Percentiles rank a stretch among this genome's conserved stretches.
Evolutionary conservation across 1,140 invertebrate genomes (phyloP).

Genomic region (Hydropsyche tenuis): DNA sequence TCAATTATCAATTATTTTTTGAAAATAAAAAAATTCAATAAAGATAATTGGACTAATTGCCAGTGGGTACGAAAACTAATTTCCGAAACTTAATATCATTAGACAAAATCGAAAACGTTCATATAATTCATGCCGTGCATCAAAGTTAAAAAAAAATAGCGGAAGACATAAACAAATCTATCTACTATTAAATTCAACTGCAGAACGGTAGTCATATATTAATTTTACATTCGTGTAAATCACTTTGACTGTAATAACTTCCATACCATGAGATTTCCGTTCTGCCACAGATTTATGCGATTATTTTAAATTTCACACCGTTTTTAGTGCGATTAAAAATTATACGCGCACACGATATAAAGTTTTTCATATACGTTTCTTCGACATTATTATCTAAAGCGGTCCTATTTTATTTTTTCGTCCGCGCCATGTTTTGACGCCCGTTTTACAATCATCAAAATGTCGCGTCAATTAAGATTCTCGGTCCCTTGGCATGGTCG

Average conservation of each 20-base stretch:
- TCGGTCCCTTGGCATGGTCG: neutral
- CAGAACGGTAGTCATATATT: conserved; percentile 27
- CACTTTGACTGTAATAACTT: conserved; percentile 12
- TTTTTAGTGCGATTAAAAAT: neutral
- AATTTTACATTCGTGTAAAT: conserved; percentile 26
- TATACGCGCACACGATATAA: too few relatives aligned
- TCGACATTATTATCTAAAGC: too few relatives aligned
- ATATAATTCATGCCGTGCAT: too few relatives aligned
- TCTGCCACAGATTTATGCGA: conserved; percentile 9
- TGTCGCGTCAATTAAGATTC: conserved; percentile 27
- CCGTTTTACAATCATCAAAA: conserved; percentile 8
- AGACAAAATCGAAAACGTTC: too few relatives aligned
- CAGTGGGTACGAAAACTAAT: too few relatives aligned
- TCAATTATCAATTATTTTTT: too few relatives aligned
- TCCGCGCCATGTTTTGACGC: neutral
- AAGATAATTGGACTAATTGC: too few relatives aligned
- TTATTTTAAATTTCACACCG: conserved; percentile 23
- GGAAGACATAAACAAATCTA: conserved; percentile 26
- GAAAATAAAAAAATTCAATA: too few relatives aligned
- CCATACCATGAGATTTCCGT: conserved; percentile 15
- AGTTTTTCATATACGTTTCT: too few relatives aligned
- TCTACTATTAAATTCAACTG: neutral
- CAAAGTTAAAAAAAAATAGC: neutral
- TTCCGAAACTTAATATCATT: too few relatives aligned
- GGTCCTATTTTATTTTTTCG: too few relatives aligned